Base-by-base conservation (phyloP, 2,888 invertebrate species). In the Standfussiana lucernea region DNA sequence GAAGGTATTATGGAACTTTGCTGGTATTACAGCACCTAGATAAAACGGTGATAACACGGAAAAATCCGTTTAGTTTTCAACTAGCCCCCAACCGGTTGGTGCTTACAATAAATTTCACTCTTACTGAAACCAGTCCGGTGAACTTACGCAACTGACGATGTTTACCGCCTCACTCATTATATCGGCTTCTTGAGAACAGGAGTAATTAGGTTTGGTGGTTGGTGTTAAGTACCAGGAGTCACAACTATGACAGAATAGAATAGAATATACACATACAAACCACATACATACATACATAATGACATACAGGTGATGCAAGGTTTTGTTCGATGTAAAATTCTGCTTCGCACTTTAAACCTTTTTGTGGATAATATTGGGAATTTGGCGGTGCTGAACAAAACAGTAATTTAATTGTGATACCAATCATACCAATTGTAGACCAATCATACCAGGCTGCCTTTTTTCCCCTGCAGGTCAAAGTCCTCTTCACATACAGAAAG, bases 91-190 rank as follows among this genome's bases (percentile, higher is more conserved):
- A 83, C 87, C 77, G 86, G 88, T 85, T 79, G 40, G 40, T 40
- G 67, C 42, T 24, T 75, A 80, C 70, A 79, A 75, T 86, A 79
- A 88, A 76, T 88, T 82, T 87, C 88, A 84, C 86, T 87, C 77
- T 82, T 82, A 28, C 86, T 87, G 86, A 82, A 86, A 88, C 88
- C 82, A 79, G 87, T 84, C 66, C 61, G 11, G 42, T 47, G 61
- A 24, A 76, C 45, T 88, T 81, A 28, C 59, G 77, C 53, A 86
- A 88, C 50, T 35, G 28, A 5, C 32, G 67, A 50, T 80, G 78
- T 77, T 75, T 74, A 75, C 70, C 67, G 32, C 56, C 45, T 45
- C 45, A 65, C 75, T 80, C 68, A 79, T 79, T 79, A 80, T 74
- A 72, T 82, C 65, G 40, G 50, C 64, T 69, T 68, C 75, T 67